Evolutionary conservation across 1,140 invertebrate genomes (phyloP).

Genomic region (Drosophila leontia): DNA sequence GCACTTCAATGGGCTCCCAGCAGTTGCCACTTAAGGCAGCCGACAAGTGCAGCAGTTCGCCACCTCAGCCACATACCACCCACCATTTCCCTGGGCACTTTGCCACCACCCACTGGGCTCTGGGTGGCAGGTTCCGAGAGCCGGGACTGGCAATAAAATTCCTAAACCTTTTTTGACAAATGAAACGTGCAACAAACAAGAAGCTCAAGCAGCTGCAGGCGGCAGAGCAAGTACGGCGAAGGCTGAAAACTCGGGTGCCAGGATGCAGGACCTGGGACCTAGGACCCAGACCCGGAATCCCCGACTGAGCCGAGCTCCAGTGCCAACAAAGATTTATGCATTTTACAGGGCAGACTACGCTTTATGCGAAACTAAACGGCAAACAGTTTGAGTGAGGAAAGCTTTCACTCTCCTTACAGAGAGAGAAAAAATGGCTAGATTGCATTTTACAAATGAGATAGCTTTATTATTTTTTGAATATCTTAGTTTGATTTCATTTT

Average conservation of each 20-base stretch:
- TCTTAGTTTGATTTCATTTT: background rate
- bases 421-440: background rate
- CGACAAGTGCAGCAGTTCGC: constrained; percentile 40
- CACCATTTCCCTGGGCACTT: constrained; percentile 6
- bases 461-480: background rate
- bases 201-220: constrained; percentile 50
- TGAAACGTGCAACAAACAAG: constrained; percentile 78
- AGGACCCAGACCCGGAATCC: background rate
- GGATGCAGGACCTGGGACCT: constrained; percentile 20
- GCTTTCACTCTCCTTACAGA: constrained; percentile 42
- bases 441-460: no score
- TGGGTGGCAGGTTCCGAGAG: constrained; percentile 7
- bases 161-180: constrained; percentile 73
- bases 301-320: constrained; percentile 40
- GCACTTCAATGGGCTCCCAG: constrained; percentile 49
- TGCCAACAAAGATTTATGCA: constrained; percentile 80
- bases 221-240: constrained; percentile 18
- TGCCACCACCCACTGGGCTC: constrained; percentile 13
- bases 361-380: constrained; percentile 77
- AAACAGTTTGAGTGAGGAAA: constrained; percentile 74
- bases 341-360: constrained; percentile 63
- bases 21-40: constrained; percentile 46
- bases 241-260: constrained; percentile 11
- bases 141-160: constrained; percentile 63
- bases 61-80: constrained; percentile 7